Evolutionary conservation across 2,888 invertebrate species (phyloP).

Genomic region (Lasioglossum vierecki): DNA sequence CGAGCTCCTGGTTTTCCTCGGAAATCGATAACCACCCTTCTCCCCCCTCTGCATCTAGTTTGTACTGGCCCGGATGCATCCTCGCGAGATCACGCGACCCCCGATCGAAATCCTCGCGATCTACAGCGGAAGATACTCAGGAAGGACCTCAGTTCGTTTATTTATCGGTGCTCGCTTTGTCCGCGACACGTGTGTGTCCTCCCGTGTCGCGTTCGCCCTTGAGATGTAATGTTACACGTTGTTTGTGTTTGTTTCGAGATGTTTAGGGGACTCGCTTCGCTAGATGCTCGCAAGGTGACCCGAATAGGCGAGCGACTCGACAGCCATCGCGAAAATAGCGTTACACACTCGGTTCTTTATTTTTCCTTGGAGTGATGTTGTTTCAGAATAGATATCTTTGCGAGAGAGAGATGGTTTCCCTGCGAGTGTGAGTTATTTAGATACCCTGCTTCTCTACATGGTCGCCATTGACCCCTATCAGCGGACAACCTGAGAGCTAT

Average conservation of each 20-base stretch:
- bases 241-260: background rate
- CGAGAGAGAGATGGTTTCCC: background rate
- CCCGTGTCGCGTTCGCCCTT: background rate
- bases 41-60: slow-evolving; percentile 19
- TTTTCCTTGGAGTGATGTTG: background rate
- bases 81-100: slow-evolving; percentile 19
- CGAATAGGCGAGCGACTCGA: background rate
- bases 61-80: slow-evolving; percentile 22
- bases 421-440: background rate
- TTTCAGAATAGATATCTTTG: background rate
- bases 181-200: background rate
- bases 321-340: background rate
- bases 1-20: slow-evolving; percentile 53
- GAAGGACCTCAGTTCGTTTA: background rate
- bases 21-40: slow-evolving; percentile 65
- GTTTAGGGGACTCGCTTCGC: background rate
- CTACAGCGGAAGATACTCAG: background rate
- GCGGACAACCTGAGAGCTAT: background rate
- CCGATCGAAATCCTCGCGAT: slow-evolving; percentile 2
- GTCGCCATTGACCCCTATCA: background rate
- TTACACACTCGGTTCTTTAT: background rate
- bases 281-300: background rate
- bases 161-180: background rate
- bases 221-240: background rate
- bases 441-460: background rate